phyloP scores from a whole-genome alignment of 2,797 vertebrate species.

The Scarus forsteni region DNA sequence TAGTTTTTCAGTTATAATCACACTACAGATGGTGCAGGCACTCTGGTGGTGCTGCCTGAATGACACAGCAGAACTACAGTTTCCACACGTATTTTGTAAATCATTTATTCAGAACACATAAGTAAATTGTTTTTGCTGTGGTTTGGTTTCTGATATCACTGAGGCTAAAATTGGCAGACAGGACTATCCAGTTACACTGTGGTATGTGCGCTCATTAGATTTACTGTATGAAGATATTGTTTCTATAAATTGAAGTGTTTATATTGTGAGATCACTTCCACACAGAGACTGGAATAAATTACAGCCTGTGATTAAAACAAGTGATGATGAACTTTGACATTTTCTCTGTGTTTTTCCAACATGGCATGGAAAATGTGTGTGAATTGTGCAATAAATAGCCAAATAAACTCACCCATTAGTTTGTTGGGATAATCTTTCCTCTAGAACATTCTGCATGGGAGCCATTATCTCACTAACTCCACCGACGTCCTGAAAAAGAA shows the following conservation, averaged over 20 bases:
- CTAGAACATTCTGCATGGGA: constrained; percentile 66
- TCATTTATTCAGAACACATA: neutral
- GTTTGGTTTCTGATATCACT: neutral
- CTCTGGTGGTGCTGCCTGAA: too few species aligned
- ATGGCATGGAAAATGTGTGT: neutral
- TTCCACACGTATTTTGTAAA: constrained; percentile 6
- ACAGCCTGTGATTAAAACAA: neutral
- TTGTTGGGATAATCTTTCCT: constrained; percentile 67
- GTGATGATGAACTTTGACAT: neutral
- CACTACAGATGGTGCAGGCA: neutral
- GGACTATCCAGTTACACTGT: too few species aligned
- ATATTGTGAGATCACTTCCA: neutral
- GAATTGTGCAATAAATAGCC: neutral
- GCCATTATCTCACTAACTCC: constrained; percentile 58
- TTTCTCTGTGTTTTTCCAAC: neutral
- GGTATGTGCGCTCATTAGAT: too few species aligned
- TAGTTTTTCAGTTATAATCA: neutral
- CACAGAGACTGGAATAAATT: neutral
- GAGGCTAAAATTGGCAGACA: neutral
- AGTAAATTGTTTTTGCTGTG: neutral
- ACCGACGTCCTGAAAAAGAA: constrained; percentile 50
- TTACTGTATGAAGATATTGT: too few species aligned
- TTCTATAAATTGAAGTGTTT: too few species aligned
- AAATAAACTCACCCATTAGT: constrained; percentile 25
- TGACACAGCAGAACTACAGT: neutral